Conservation (phyloP, 2,888 invertebrate genomes). For the Megalurothrips usitatus region DNA sequence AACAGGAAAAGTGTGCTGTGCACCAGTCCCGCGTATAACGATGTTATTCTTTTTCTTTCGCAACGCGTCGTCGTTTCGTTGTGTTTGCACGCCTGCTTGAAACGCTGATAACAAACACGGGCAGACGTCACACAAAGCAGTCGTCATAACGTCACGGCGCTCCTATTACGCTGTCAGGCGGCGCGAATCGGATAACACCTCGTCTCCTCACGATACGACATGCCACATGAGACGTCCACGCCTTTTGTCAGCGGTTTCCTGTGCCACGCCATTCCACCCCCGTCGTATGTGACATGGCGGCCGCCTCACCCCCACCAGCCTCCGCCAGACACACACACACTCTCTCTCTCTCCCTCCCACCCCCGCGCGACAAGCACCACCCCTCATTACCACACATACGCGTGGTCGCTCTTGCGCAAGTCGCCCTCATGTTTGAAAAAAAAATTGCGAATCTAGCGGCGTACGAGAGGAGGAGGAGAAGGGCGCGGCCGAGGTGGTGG, state of each 20-base stretch:
- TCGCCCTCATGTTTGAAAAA: not conserved
- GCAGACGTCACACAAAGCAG: too few species aligned
- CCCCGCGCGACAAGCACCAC: not conserved
- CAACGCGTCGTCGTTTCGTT: too few species aligned
- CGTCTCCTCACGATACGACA: not conserved
- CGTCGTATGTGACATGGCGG: not conserved
- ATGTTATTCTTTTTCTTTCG: too few species aligned
- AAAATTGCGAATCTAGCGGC: not conserved
- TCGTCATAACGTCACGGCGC: not conserved
- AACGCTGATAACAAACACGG: too few species aligned
- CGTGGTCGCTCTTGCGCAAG: not conserved
- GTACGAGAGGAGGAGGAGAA: not conserved
- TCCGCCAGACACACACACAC: too few species aligned
- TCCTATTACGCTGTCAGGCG: not conserved
- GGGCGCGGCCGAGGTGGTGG: not conserved
- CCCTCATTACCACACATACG: conserved; percentile 7
- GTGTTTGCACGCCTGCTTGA: too few species aligned
- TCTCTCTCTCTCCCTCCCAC: not conserved
- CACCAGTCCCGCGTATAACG: too few species aligned
- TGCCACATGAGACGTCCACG: not conserved
- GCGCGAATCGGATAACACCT: not conserved
- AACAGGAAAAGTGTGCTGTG: too few species aligned
- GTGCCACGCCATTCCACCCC: not conserved
- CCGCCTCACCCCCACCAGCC: too few species aligned
- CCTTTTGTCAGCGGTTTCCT: conserved; percentile 9